Evolutionary conservation across 2,888 invertebrate genomes (phyloP), one percentile per base, ranked within the genome.

Genomic region (Drosophila stalkeri): DNA sequence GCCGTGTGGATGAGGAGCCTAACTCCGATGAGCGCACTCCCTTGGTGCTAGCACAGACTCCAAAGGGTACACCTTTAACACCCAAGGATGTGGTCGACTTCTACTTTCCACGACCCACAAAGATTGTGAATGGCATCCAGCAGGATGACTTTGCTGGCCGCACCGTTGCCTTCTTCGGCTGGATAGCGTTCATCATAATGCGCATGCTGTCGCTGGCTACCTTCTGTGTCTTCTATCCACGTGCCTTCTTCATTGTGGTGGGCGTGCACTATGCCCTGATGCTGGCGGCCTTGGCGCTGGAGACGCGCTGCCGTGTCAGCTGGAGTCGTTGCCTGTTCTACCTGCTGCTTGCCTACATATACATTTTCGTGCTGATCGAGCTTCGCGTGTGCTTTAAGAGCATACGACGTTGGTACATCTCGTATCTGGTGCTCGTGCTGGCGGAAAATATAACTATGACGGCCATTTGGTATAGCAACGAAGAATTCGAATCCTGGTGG

Each of bases 371-470:
- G 86, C 93, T 97, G 51, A 95, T 97, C 89, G 97, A 97, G 93
- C 96, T 97, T 85, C 96, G 96, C 91, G 94, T 97, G 64, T 95
- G 95, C 91, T 97, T 97, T 91, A 95, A 95, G 77, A 95, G 96
- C 86, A 95, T 96, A 23, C 95, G 95, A 6, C 94, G 95, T 62
- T 96, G 96, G 94, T 95, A 96, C 82, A 93, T 94, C 75, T 94
- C 95, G 59, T 97, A 96, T 93, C 95, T 96, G 86, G 91, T 94
- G 60, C 93, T 96, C 52, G 95, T 95, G 52, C 94, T 95, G 69
- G 79, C 94, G 35, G 96, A 97, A 92, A 96, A 96, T 84, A 93
- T 95, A 52, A 85, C 94, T 20, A 95, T 97, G 93, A 95, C 96
- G n/a, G 91, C 95, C n/a, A 91, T 95, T 51, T 97, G 97, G 97